Percentiles rank a stretch among this genome's conserved stretches.
phyloP scores from a whole-genome alignment of 35 echinoderm and acorn worm genomes.

The Heliocidaris tuberculata region DNA sequence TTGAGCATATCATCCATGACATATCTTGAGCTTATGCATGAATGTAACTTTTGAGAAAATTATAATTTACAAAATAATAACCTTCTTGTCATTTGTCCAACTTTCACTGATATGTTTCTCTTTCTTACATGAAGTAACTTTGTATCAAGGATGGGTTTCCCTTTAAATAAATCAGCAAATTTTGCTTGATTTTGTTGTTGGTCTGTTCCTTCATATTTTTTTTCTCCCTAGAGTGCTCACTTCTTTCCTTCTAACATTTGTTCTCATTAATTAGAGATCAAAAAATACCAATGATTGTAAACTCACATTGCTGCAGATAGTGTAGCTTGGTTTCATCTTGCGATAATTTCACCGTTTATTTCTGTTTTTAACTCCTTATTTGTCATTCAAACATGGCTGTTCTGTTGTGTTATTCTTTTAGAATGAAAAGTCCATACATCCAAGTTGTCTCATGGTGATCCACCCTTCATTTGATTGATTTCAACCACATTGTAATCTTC shows the following conservation, averaged over 20 bases:
- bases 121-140: not conserved
- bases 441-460: conserved; percentile 10
- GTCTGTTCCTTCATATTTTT: not conserved
- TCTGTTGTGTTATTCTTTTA: not conserved
- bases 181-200: not conserved
- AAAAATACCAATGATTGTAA: not conserved
- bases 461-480: not conserved
- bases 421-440: not conserved
- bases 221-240: not conserved
- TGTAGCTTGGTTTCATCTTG: not conserved
- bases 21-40: no score
- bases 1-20: no score
- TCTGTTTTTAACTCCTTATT: not conserved
- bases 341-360: not conserved
- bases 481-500: not conserved
- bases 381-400: not conserved
- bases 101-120: not conserved
- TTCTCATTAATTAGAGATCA: not conserved
- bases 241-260: not conserved
- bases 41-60: no score
- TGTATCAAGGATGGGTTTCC: not conserved
- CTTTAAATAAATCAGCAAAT: not conserved
- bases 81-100: no score
- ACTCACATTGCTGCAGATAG: not conserved
- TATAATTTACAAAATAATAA: no score